Conservation (phyloP, 2,113 vertebrate species). For the Cebus imitator region DNA sequence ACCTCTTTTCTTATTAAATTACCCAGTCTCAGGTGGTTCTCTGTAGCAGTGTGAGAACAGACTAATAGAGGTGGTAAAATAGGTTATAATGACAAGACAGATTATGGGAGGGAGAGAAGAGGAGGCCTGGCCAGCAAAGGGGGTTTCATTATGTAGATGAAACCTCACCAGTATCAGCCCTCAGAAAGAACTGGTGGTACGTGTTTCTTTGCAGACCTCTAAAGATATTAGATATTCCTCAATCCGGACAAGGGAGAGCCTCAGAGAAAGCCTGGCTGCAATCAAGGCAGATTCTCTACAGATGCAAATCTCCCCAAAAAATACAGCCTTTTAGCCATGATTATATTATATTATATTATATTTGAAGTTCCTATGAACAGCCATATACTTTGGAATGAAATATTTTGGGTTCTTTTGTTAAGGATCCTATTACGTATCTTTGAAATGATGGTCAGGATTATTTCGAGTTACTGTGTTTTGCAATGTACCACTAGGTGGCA, state of each 20-base stretch:
- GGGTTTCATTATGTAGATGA: not conserved
- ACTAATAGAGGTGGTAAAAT: not conserved
- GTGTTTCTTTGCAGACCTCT: not conserved
- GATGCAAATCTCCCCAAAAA: not conserved
- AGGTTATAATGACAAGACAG: not conserved
- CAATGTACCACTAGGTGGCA: conserved; percentile 56
- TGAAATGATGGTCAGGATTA: not conserved
- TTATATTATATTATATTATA: too few relatives aligned
- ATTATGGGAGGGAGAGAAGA: not conserved
- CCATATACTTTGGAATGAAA: not conserved
- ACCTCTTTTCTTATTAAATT: too few relatives aligned
- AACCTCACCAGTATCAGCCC: not conserved
- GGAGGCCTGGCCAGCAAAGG: not conserved
- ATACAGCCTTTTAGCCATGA: not conserved
- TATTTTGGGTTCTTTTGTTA: not conserved
- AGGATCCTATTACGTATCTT: not conserved
- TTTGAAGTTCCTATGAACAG: not conserved
- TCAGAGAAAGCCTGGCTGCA: not conserved
- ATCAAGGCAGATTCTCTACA: not conserved
- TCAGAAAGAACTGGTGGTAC: not conserved
- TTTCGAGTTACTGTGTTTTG: not conserved
- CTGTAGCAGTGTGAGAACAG: too few relatives aligned
- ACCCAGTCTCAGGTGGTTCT: too few relatives aligned
- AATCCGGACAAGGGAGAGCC: not conserved
- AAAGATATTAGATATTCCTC: not conserved